Base-by-base conservation (phyloP, 1,140 invertebrate genomes). In the Pseudomyrmex sp. region DNA sequence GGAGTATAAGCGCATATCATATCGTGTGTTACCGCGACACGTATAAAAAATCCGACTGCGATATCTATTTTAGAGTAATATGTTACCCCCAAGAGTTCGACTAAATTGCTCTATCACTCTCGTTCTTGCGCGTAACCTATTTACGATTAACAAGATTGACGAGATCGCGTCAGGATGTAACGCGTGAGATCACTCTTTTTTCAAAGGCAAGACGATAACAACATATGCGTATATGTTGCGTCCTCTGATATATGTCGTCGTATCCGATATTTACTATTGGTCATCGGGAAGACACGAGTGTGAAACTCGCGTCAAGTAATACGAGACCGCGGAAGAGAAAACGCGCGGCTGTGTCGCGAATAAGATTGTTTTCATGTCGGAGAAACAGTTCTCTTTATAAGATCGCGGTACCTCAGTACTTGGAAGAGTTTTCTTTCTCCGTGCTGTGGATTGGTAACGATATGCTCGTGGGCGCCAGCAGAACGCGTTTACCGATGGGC, bases 201-300 rank as follows among this genome's bases (percentile, higher is more conserved):
- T 87, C 80, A 58, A 89, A 89, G 88, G 86, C 88, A 89, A 80
- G 48, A 76, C 65, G 65, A 44, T 26, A 54, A n/a, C 26, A 35
- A 20, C 18, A 18, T 65, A 76, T 26, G 2, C 20, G 26, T 46
- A 48, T 46, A 48, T n/a, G 63, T 26, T 26, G 52, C 48, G 61
- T 59, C 23, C 44, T 80, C 44, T 72, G 44, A 69, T 58, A 69
- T 48, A 59, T 23, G 35, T 35, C 35, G 35, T 35, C 63, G 66
- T 72, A 23, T 80, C 66, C 56, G 35, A 68, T 72, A 70, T 72
- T 80, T 72, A 35, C 0, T 35, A 35, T 7, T 35, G 56, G 68
- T 80, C 20, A 50, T 44, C n/a, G 15, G 18, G 44, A 79, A 70
- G 65, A 79, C 76, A 79, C 75, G 35, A 58, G 52, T 23, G 46